Base-by-base conservation (phyloP, 2,888 invertebrate species). In the Acrobasis repandana region DNA sequence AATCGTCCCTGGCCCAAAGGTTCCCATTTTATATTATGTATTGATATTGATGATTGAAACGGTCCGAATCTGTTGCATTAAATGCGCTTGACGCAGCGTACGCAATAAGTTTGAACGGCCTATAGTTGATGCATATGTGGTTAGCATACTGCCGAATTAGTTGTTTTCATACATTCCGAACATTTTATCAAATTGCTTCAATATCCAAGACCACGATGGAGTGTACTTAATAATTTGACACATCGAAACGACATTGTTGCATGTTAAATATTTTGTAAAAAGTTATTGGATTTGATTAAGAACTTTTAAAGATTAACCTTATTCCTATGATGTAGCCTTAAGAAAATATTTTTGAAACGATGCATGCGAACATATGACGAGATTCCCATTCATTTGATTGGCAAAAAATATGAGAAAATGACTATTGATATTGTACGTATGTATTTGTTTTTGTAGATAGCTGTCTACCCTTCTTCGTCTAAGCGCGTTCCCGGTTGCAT, bases 141-240 rank as follows among this genome's bases (percentile, higher is more conserved):
- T 61, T n/a, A 61, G 63, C 59, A 61, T 63, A 58, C 62, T 64
- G 64, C 61, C 54, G 43, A 67, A 61, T 57, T 62, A 61, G 16
- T 51, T 61, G 28, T 61, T 64, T 61, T 63, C 61, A 68, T 73
- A 81, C 82, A 82, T 82, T 82, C 81, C 81, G 77, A 72, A 66
- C 71, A 73, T 58, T 14, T 57, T 8, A 16, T 46, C 46, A 56
- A 43, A n/a, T 43, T 43, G n/a, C 6, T 52, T 52, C n/a, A 28
- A 9, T n/a, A 10, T 20, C 15, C 38, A 4, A 43, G 15, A 18
- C n/a, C 33, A 52, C 5, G 36, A 54, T 43, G 14, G 38, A 54
- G 38, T 54, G 54, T 54, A 54, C 54, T 54, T 54, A 54, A 54
- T 38, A 36, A 16, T 34, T 38, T 38, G 36, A 38, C 52, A 38